Percentiles rank a stretch among this genome's conserved stretches.
Evolutionary conservation across 2,113 vertebrate genomes (phyloP).

Genomic region (Xenopus borealis): DNA sequence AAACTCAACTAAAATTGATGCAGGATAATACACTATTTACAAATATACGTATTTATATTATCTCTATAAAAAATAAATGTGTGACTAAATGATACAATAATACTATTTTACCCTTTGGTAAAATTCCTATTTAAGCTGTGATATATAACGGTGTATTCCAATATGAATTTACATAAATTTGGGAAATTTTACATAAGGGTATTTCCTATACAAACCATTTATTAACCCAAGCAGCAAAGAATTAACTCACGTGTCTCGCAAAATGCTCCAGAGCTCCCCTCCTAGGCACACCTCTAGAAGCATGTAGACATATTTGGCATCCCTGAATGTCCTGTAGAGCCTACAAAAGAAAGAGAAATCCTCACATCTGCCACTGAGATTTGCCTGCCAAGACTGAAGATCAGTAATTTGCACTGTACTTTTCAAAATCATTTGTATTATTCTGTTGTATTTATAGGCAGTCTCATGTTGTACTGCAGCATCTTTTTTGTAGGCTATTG

Average conservation of each 20-base stretch:
- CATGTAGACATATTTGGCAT: slow-evolving; percentile 48
- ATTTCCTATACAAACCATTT: too few relatives aligned
- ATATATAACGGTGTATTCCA: too few relatives aligned
- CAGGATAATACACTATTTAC: too few relatives aligned
- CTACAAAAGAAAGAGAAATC: slow-evolving; percentile 21
- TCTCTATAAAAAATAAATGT: too few relatives aligned
- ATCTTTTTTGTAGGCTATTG: not conserved
- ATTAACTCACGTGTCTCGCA: slow-evolving; percentile 46
- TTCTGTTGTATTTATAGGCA: slow-evolving; percentile 1
- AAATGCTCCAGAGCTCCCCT: slow-evolving; percentile 47
- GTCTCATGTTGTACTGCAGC: not conserved
- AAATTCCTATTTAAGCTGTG: too few relatives aligned
- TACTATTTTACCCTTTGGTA: too few relatives aligned
- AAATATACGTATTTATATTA: too few relatives aligned
- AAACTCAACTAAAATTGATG: too few relatives aligned
- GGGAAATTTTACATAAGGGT: too few relatives aligned
- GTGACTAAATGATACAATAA: too few relatives aligned
- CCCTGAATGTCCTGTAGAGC: slow-evolving; percentile 48
- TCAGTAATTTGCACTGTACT: slow-evolving; percentile 1
- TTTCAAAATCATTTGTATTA: slow-evolving; percentile 15
- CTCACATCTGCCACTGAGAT: slow-evolving; percentile 11
- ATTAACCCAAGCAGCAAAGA: too few relatives aligned
- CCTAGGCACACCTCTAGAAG: slow-evolving; percentile 48
- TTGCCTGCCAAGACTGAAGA: slow-evolving; percentile 15
- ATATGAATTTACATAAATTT: too few relatives aligned